Evolutionary conservation across 2,113 vertebrate genomes (phyloP), one percentile per base, ranked within the genome.

Genomic region (Perognathus longimembris): DNA sequence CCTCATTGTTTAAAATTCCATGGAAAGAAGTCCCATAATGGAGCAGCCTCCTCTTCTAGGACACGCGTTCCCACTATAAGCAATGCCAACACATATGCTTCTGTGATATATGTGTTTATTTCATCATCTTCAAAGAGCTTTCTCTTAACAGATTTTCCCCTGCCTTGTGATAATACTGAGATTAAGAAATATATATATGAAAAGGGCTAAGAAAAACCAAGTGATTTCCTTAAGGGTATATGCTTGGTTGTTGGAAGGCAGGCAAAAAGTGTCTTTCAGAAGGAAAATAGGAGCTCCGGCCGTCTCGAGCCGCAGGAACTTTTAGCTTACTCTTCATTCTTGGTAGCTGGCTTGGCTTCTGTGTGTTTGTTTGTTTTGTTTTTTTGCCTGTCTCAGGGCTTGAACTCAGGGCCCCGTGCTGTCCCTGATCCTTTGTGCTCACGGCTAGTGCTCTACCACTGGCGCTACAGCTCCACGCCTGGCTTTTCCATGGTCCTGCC

Each of bases 51-150:
- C 17, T 38, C 15, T 32, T 71, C 76, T 20, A 4, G 40, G 32
- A 77, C 10, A 32, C n/a, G 14, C 21, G 1, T 59, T 28, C 22
- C 69, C 7, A 7, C 2, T 28, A 40, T 70, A 89, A 90, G 50
- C 40, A 80, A 59, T 20, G 66, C 67, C 21, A 32, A 87, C 10
- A 5, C 17, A 54, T 54, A 54, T 54, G 17, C 17, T 80, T 89
- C 38, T 42, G 14, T 45, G 70, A 24, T 30, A 21, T 63, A 63
- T 59, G 7, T 24, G 88, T 88, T 7, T 1, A 50, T 70, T 78
- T 93, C 45, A 87, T 30, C 61, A 14, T 76, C 88, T 94, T 77
- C 45, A 87, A 89, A 89, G 22, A 40, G 54, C 54, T 86, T 87
- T 79, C 26, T 40, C 78, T 63, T 36, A 20, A 88, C 17, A 88